Evolutionary conservation across 2,888 invertebrate genomes (phyloP).

Genomic region (Fissipunctia ypsillon): DNA sequence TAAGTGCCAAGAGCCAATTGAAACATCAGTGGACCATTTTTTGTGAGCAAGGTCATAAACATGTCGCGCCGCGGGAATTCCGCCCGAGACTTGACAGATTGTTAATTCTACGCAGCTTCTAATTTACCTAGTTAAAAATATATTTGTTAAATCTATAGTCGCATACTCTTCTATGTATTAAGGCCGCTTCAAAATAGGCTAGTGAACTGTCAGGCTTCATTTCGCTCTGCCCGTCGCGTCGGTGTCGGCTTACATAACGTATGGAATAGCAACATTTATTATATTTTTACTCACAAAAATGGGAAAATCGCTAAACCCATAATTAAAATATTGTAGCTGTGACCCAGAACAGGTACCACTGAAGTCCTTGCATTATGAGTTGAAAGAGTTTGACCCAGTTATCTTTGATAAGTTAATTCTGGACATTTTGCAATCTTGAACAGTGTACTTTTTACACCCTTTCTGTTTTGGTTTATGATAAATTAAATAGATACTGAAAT

Average conservation of each 20-base stretch:
- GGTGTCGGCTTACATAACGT: background rate
- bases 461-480: background rate
- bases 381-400: conserved; percentile 54
- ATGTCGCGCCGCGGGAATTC: too few species aligned
- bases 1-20: too few species aligned
- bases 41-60: too few species aligned
- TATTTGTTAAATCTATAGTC: background rate
- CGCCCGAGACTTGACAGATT: too few species aligned
- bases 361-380: conserved; percentile 45
- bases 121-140: background rate
- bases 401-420: conserved; percentile 19
- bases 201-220: conserved; percentile 24
- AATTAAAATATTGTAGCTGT: conserved; percentile 31
- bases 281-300: conserved; percentile 6
- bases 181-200: background rate
- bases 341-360: conserved; percentile 22
- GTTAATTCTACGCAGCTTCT: background rate
- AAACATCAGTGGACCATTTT: too few species aligned
- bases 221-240: background rate
- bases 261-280: background rate
- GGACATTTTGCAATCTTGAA: conserved; percentile 22
- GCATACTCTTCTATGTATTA: background rate
- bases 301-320: conserved; percentile 1
- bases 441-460: background rate
- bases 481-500: background rate